Base-by-base conservation (phyloP, 37 sponge, comb jelly and placozoan species). In the Petrosia ficiformis region DNA sequence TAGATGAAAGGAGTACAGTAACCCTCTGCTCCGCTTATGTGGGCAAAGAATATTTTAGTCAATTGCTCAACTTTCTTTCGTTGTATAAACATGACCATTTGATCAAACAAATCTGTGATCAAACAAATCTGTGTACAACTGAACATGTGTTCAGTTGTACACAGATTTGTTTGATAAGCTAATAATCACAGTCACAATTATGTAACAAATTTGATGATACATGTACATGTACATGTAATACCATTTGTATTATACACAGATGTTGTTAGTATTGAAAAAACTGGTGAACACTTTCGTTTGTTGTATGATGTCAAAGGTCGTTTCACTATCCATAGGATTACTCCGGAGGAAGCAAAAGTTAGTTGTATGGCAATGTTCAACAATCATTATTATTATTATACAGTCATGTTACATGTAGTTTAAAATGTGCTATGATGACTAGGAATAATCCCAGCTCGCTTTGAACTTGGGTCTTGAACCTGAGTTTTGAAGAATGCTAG, bases 251-350 rank as follows among this genome's bases (percentile, higher is more conserved):
- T 26, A 24, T 29, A 26, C 32, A 1, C 38, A 93, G 95, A 98
- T 87, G 99, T 98, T 0, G 78, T 98, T 32, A 75, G 83, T 39
- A 98, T 98, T 65, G 96, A 95, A 4, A 98, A 95, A 69, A 98
- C 99, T 0, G 89, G 86, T 4, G 96, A 98, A 75, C 73, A 87
- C 72, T 98, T 98, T 72, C 88, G 99, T 43, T 74, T 98, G 59
- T 43, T 98, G 68, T 98, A 87, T 43, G 99, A 98, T 65, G 94
- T 90, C 26, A 98, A 98, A 66, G 99, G 99, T 57, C 86, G 99
- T 19, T 98, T 95, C 84, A 85, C 88, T 1, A 88, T 95, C 16
- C 99, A 98, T 77, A 67, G 97, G 26, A 98, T 98, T 39, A 89
- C 67, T 25, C 60, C 91, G 16, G 99, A 98, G 36, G 99, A 98